These are phyloP conservation scores for Neria commutata DNA, from an alignment of 2,888 invertebrate species.

Conservation along the genomic window DNA sequence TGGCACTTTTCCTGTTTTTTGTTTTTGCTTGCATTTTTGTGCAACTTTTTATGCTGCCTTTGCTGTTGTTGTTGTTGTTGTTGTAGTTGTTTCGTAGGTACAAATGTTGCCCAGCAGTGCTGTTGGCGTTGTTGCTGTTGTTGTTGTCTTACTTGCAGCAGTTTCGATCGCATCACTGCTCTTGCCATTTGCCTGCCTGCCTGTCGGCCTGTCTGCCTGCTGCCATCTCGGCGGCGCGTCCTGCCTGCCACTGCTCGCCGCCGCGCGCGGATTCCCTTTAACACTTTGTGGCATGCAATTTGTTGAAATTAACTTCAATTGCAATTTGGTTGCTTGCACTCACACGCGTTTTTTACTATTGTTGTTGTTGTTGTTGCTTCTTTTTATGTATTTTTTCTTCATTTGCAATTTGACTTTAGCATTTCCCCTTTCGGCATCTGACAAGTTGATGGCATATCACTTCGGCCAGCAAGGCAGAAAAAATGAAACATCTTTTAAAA, in stretches of 20 bases:
- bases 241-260: constrained; percentile 1
- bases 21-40: constrained; percentile 14
- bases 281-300: constrained; percentile 62
- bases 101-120: constrained; percentile 10
- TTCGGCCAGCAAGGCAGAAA: constrained; percentile 9
- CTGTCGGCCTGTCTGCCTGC: constrained; percentile 1
- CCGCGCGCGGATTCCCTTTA: constrained; percentile 52
- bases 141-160: constrained; percentile 3
- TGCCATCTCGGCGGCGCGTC: too few relatives aligned
- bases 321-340: constrained; percentile 46
- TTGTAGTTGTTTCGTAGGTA: constrained; percentile 5
- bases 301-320: constrained; percentile 61
- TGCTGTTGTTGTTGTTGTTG: constrained; percentile 5
- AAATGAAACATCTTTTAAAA: background rate
- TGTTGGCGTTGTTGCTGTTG: constrained; percentile 5
- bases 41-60: constrained; percentile 10
- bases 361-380: constrained; percentile 27
- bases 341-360: constrained; percentile 12
- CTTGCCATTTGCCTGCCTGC: background rate
- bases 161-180: background rate
- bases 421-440: constrained; percentile 34
- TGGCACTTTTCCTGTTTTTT: constrained; percentile 22
- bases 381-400: constrained; percentile 13
- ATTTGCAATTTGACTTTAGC: too few relatives aligned
- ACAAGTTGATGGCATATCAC: constrained; percentile 37